Conservation (phyloP, 1,140 invertebrate species). For the Megalonaias nervosa region DNA sequence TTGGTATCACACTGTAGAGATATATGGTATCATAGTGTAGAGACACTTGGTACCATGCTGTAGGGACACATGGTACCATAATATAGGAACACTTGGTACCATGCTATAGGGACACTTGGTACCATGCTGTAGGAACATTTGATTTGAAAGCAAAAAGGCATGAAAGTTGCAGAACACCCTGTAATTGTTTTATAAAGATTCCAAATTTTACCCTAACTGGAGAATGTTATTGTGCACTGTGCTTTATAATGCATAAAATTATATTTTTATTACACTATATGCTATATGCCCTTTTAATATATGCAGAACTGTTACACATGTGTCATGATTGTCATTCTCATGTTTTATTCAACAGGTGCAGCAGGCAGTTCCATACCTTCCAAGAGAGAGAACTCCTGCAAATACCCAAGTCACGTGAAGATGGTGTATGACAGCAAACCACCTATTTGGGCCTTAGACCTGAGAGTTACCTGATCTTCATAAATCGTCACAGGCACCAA, state of each 20-base stretch:
- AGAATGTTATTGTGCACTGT: not conserved
- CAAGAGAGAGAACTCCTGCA: conserved; percentile 10
- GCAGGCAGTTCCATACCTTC: not conserved
- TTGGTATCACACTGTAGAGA: too few relatives aligned
- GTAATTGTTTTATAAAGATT: too few relatives aligned
- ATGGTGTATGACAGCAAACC: conserved; percentile 55
- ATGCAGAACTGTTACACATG: not conserved
- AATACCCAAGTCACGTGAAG: conserved; percentile 11
- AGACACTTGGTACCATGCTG: too few relatives aligned
- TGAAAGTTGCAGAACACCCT: too few relatives aligned
- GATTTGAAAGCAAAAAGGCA: too few relatives aligned
- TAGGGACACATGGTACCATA: too few relatives aligned
- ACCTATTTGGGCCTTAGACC: conserved; percentile 56
- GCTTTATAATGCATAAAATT: not conserved
- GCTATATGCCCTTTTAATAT: too few relatives aligned
- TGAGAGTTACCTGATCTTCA: conserved; percentile 70
- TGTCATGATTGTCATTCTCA: not conserved
- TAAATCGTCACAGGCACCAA: conserved; percentile 40
- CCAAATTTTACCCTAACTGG: too few relatives aligned
- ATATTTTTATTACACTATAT: not conserved
- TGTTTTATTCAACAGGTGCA: conserved; percentile 11
- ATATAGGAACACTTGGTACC: too few relatives aligned
- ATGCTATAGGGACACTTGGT: too few relatives aligned
- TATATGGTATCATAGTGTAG: too few relatives aligned
- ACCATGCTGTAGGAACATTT: too few relatives aligned